Base-by-base conservation (phyloP, 2,888 invertebrate genomes). In the Prenolepis imparis region DNA sequence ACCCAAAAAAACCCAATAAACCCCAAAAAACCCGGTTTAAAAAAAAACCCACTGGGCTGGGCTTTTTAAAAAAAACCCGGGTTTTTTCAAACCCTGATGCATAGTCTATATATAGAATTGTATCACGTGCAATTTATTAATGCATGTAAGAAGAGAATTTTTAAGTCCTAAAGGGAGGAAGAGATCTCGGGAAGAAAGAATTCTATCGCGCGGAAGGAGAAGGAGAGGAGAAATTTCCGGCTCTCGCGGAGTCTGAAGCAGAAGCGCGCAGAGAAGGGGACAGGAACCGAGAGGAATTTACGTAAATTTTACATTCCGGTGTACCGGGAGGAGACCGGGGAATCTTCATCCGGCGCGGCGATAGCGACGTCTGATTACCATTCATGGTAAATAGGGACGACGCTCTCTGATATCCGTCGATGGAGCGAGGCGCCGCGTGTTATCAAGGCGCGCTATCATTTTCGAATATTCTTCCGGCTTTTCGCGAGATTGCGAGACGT, bases 321-420 rank as follows among this genome's bases (percentile, higher is more conserved):
- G 59, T 72, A 44, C 70, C 32, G 55, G 5, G 48, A 28, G 32
- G 18, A 28, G 28, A 21, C 55, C 15, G 18, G 57, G 41, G 59
- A 72, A n/a, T 21, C 70, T 59, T 70, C 78, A 72, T 72, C 72
- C 78, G 78, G 78, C 32, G 70, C 24, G 28, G 57, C 78, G 70
- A 80, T 80, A 80, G 78, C 78, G 44, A 80, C 36, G 72, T 80
- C 78, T 80, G 78, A 80, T 80, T 80, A 72, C 78, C 72, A 80
- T 80, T 80, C 59, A 80, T 80, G 24, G 78, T 72, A 80, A 80
- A 80, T 80, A 80, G 78, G 78, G 21, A 72, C 44, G 72, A 41
- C 70, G 44, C 28, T 72, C 70, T n/a, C 59, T n/a, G 48, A 52
- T 52, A 78, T 78, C 70, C 78, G 57, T 21, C 78, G 57, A 78